Evolutionary conservation across 1,140 invertebrate species (phyloP), one percentile per base, ranked within the genome.

Genomic region (Sweltsa coloradensis): DNA sequence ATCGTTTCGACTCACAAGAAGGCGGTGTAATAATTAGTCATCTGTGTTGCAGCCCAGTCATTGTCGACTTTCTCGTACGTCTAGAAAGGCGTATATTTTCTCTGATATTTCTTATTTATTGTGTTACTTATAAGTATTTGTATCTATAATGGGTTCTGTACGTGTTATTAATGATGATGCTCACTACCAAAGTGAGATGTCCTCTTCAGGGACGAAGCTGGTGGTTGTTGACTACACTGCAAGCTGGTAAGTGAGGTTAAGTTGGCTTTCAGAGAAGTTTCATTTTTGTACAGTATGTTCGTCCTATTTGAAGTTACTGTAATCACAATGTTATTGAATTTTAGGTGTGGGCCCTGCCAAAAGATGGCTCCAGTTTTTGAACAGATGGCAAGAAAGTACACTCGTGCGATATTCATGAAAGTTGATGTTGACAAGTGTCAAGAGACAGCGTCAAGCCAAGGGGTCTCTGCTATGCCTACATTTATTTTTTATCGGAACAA

Each of bases 381-480:
- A 50, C 77, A 89, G 56, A 62, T 96, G 31, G 83, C 91, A 9
- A 69, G 68, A 3, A 89, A 87, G 64, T 97, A 93, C 67, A 75
- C 85, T 1, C 79, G 83, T 57, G 91, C 89, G 6, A 72, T 94
- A 5, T 99, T 99, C 63, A 65, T 97, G 0, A 96, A 98, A 71
- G 85, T 97, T 2, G 93, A 97, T 68, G 91, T 94, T 19, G 87
- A 93, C 59, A 78, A 83, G 58, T 91, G 88, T 57, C 77, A 79
- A 37, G 89, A 90, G 58, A 89, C 86, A 23, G 89, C 93, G 2
- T 73, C 79, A 19, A 68, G 70, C 18, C 83, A 97, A 62, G 87
- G 86, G 34, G 85, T 99, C 14, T 82, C 77, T 50, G 89, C 91
- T 2, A 97, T 99, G 91, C 96, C 96, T 5, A 99, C 96, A 5